Conservation (phyloP, 2,888 invertebrate species). For the Trimorus sp. region DNA sequence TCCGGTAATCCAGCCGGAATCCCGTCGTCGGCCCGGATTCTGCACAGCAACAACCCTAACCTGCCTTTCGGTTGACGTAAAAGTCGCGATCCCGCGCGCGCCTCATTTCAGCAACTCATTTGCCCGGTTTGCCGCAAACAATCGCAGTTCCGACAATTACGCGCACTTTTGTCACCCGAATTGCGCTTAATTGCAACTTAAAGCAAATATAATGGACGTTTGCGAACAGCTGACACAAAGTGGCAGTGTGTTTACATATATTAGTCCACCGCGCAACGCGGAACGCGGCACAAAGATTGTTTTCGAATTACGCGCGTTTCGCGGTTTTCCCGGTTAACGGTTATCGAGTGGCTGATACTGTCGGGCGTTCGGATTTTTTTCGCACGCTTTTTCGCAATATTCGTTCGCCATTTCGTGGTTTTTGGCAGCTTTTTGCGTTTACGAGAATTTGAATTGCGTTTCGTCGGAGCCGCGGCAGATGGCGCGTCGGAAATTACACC, state of each 20-base stretch:
- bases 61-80: constrained; percentile 37
- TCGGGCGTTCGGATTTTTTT: too few species aligned
- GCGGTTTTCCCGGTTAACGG: too few species aligned
- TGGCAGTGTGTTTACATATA: constrained; percentile 40
- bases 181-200: constrained; percentile 32
- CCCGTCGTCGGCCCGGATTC: neutral
- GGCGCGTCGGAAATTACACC: too few species aligned
- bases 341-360: too few species aligned
- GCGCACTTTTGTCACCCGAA: constrained; percentile 11
- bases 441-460: too few species aligned
- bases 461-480: too few species aligned
- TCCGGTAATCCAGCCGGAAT: too few species aligned
- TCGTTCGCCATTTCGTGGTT: too few species aligned
- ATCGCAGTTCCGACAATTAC: constrained; percentile 11
- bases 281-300: neutral
- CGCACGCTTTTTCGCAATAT: too few species aligned
- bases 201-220: constrained; percentile 39
- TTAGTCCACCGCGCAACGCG: constrained; percentile 20
- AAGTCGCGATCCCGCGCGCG: neutral
- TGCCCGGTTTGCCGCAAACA: neutral
- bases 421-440: too few species aligned
- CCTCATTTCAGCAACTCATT: constrained; percentile 22
- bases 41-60: constrained; percentile 27
- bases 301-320: too few species aligned
- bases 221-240: constrained; percentile 41